These are phyloP conservation scores for Sympetrum striolatum DNA, from an alignment of 2,888 invertebrate species.

Conservation along the genomic window DNA sequence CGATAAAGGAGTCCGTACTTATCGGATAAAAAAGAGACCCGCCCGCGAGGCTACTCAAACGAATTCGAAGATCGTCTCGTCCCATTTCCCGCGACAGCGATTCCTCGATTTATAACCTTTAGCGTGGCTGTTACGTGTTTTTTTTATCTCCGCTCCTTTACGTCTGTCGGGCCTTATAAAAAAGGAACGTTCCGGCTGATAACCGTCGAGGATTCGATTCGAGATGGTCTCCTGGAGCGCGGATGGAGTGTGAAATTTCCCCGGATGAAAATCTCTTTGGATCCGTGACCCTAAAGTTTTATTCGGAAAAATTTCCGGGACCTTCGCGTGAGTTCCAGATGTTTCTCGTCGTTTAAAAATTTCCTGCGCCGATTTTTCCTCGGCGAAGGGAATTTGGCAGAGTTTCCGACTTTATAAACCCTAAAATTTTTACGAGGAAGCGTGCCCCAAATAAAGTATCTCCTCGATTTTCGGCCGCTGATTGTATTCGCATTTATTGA, in stretches of 20 bases:
- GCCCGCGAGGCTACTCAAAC: background rate
- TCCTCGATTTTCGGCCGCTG: too few species aligned
- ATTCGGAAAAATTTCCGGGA: slow-evolving; percentile 3
- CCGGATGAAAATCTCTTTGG: slow-evolving; percentile 13
- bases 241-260: background rate
- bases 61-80: background rate
- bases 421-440: background rate
- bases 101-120: background rate
- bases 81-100: background rate
- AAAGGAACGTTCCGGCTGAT: background rate
- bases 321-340: background rate
- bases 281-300: background rate
- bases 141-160: background rate
- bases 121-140: background rate
- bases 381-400: background rate
- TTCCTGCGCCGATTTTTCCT: background rate
- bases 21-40: background rate
- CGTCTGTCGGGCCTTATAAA: background rate
- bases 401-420: background rate
- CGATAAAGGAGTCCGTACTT: background rate
- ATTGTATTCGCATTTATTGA: too few species aligned
- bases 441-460: too few species aligned
- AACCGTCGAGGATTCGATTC: background rate
- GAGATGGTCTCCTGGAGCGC: background rate
- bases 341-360: slow-evolving; percentile 10